Conservation (phyloP, 2,797 vertebrate species). For the Chloroceryle amazona region DNA sequence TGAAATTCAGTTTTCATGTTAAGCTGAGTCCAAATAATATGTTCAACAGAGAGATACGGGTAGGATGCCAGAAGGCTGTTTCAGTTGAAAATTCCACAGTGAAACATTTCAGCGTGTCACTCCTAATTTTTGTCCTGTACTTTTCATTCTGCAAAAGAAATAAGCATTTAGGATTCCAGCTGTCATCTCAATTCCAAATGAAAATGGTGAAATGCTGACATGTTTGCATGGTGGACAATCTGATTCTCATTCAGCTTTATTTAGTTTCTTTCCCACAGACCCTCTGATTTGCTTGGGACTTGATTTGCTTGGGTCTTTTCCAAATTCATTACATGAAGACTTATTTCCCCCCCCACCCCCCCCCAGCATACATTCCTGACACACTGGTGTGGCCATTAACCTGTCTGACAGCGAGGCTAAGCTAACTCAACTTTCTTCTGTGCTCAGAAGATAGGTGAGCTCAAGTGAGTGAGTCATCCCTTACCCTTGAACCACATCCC, state of each 20-base stretch:
- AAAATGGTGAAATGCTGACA: slow-evolving; percentile 1
- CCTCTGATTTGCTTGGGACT: not conserved
- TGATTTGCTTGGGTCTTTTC: not conserved
- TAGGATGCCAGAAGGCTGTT: slow-evolving; percentile 32
- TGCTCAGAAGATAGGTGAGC: not conserved
- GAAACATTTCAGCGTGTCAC: not conserved
- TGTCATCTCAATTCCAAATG: slow-evolving; percentile 21
- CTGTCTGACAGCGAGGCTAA: not conserved
- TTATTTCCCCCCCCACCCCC: not conserved
- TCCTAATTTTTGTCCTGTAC: slow-evolving; percentile 24
- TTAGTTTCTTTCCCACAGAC: not conserved
- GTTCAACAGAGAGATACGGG: not conserved
- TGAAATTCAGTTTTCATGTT: not conserved
- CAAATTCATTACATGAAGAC: not conserved
- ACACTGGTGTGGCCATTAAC: not conserved
- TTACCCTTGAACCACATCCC: not conserved
- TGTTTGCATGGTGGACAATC: not conserved
- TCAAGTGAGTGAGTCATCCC: not conserved
- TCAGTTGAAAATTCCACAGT: not conserved
- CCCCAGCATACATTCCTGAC: not conserved
- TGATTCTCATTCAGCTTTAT: not conserved
- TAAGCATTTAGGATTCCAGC: slow-evolving; percentile 15
- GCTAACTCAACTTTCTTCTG: not conserved
- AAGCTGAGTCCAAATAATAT: slow-evolving; percentile 32
- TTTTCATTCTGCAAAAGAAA: slow-evolving; percentile 14